Evolutionary conservation across 2,888 invertebrate species (phyloP).

Genomic region (Carcina quercana): DNA sequence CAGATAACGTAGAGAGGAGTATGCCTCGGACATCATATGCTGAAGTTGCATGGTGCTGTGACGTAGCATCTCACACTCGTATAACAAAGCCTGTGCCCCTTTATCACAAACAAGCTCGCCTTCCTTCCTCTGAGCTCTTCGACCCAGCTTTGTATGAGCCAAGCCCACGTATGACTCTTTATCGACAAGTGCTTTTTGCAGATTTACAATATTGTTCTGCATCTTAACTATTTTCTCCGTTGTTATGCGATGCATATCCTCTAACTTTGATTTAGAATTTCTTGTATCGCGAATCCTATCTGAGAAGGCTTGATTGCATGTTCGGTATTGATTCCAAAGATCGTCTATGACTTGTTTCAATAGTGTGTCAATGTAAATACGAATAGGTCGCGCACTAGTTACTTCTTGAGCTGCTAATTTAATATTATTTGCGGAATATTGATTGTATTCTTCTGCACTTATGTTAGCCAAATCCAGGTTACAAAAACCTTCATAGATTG

Average conservation of each 20-base stretch:
- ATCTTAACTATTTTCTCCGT: slow-evolving; percentile 82
- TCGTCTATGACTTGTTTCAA: slow-evolving; percentile 89
- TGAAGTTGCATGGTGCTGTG: slow-evolving; percentile 81
- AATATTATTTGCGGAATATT: slow-evolving; percentile 81
- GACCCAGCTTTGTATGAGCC: slow-evolving; percentile 88
- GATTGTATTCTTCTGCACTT: slow-evolving; percentile 84
- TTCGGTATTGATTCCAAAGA: slow-evolving; percentile 82
- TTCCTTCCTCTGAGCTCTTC: slow-evolving; percentile 85
- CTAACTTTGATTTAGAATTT: slow-evolving; percentile 85
- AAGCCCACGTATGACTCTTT: slow-evolving; percentile 89
- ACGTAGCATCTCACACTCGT: slow-evolving; percentile 81
- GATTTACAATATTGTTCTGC: slow-evolving; percentile 81
- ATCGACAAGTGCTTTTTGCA: slow-evolving; percentile 87
- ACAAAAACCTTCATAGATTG: slow-evolving; percentile 79
- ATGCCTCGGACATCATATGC: slow-evolving; percentile 81
- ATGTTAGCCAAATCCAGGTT: slow-evolving; percentile 78
- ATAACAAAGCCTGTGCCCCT: slow-evolving; percentile 82
- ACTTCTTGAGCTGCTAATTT: slow-evolving; percentile 82
- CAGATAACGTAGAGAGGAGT: slow-evolving; percentile 85
- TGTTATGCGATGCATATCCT: slow-evolving; percentile 86
- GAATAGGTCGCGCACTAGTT: slow-evolving; percentile 81
- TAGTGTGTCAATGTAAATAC: slow-evolving; percentile 85
- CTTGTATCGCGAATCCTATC: slow-evolving; percentile 86
- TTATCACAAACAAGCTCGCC: slow-evolving; percentile 89
- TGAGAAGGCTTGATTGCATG: slow-evolving; percentile 85